These are phyloP conservation scores for Natrix natrix DNA, from an alignment of 2,797 vertebrate genomes.

Conservation along the genomic window DNA sequence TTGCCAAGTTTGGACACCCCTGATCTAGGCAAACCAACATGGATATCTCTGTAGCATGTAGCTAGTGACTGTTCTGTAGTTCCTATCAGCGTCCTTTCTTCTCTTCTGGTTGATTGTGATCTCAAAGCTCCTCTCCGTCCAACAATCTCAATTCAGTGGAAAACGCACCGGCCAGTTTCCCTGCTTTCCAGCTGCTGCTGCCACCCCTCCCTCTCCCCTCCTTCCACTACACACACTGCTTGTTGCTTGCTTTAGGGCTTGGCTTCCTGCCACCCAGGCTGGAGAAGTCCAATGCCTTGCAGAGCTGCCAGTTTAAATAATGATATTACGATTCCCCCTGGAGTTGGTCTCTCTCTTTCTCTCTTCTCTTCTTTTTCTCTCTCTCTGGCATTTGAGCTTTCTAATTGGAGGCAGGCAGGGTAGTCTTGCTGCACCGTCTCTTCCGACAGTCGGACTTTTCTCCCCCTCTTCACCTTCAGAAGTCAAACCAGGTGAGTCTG, in stretches of 20 bases:
- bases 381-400: neutral
- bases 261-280: neutral
- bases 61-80: neutral
- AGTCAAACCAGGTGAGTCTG: neutral
- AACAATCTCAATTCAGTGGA: neutral
- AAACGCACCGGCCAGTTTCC: neutral
- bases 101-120: neutral
- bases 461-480: neutral
- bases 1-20: too few species aligned
- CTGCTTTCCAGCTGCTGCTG: neutral
- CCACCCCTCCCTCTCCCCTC: neutral
- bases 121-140: neutral
- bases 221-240: too few species aligned
- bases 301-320: slow-evolving; percentile 27
- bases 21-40: neutral
- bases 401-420: slow-evolving; percentile 19
- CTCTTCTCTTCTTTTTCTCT: neutral
- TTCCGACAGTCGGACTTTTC: neutral
- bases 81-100: too few species aligned
- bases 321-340: slow-evolving; percentile 25
- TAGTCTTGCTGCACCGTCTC: neutral
- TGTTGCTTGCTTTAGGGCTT: neutral
- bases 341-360: neutral
- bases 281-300: neutral
- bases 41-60: neutral